Conservation (phyloP, 2,888 invertebrate genomes). For the Myopa testacea region DNA sequence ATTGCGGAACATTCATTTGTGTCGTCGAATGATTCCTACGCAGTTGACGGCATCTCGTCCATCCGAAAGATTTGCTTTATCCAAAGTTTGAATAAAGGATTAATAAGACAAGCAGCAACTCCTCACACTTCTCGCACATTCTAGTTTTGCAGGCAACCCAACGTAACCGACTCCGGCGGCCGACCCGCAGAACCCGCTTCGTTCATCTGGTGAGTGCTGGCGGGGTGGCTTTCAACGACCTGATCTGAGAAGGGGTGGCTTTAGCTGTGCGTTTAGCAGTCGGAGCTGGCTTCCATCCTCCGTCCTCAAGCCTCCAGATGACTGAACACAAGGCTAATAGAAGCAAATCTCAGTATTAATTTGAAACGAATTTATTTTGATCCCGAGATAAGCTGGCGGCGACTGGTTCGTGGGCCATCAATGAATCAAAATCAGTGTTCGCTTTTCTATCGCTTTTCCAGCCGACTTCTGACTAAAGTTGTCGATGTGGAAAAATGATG, state of each 20-base stretch:
- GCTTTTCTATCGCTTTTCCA: not conserved
- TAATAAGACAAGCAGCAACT: not conserved
- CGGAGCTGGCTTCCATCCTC: too few species aligned
- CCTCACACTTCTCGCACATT: not conserved
- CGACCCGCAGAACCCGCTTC: not conserved
- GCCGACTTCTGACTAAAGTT: too few species aligned
- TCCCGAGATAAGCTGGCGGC: conserved; percentile 62
- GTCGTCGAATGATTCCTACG: not conserved
- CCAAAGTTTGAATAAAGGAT: conserved; percentile 11
- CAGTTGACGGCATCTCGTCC: not conserved
- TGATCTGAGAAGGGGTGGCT: not conserved
- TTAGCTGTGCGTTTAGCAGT: conserved; percentile 4
- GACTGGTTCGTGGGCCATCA: conserved; percentile 30
- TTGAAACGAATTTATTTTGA: conserved; percentile 66
- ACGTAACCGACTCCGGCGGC: not conserved
- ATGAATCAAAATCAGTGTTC: not conserved
- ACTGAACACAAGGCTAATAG: conserved; percentile 54
- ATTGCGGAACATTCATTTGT: not conserved
- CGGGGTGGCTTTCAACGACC: not conserved
- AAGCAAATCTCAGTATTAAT: conserved; percentile 65
- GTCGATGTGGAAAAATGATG: too few species aligned
- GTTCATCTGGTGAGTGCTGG: not conserved
- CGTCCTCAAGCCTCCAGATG: not conserved
- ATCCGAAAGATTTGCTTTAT: conserved; percentile 9
- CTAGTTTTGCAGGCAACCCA: not conserved